Percentiles rank a stretch among this genome's conserved stretches.
phyloP scores from a whole-genome alignment of 2,888 invertebrate genomes.

The Nysson spinosus region DNA sequence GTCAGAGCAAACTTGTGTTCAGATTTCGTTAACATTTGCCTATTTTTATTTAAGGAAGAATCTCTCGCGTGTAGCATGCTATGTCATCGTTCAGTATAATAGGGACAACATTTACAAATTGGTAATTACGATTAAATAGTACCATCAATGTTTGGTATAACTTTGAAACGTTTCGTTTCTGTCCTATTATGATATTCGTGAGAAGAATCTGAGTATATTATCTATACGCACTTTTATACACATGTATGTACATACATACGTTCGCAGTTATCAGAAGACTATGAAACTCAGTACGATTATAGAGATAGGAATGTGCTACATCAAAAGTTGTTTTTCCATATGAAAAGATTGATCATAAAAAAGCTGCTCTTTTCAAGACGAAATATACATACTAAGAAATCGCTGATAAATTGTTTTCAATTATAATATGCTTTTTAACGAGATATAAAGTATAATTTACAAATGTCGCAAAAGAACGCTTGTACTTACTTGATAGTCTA shows the following conservation, averaged over 20 bases:
- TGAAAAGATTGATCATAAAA: constrained; percentile 35
- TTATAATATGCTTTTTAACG: constrained; percentile 31
- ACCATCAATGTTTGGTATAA: constrained; percentile 23
- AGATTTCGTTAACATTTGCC: constrained; percentile 9
- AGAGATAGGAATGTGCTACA: constrained; percentile 30
- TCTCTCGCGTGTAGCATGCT: constrained; percentile 23
- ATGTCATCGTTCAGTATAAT: constrained; percentile 29
- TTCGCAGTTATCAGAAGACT: constrained; percentile 48
- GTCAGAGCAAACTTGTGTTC: constrained; percentile 1
- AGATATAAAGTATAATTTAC: constrained; percentile 37
- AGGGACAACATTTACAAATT: constrained; percentile 18
- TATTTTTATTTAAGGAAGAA: constrained; percentile 21
- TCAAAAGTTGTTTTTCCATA: constrained; percentile 27
- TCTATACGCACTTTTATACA: constrained; percentile 47
- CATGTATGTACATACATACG: constrained; percentile 53
- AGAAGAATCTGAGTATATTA: constrained; percentile 26
- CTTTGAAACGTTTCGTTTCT: constrained; percentile 10
- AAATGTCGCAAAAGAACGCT: constrained; percentile 33
- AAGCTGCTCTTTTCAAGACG: constrained; percentile 22
- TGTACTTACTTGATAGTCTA: constrained; percentile 23
- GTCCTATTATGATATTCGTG: constrained; percentile 16
- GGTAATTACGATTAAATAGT: constrained; percentile 17
- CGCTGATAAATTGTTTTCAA: constrained; percentile 33
- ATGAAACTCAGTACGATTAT: constrained; percentile 34
- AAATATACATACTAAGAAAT: constrained; percentile 10